These are phyloP conservation scores for Mergus octosetaceus DNA, from an alignment of 2,797 vertebrate species.

Conservation along the genomic window DNA sequence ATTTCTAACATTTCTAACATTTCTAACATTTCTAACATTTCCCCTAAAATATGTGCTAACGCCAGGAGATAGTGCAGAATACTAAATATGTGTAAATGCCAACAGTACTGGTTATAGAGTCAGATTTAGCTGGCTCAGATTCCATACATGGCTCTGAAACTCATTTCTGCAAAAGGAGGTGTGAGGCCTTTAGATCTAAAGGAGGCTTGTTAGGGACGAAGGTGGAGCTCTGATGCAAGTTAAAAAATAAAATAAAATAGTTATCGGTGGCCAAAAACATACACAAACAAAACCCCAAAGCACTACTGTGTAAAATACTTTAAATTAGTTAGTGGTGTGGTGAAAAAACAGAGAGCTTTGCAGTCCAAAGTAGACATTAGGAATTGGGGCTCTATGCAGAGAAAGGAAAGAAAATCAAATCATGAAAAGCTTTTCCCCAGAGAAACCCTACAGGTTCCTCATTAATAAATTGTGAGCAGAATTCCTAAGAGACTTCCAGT, in stretches of 20 bases:
- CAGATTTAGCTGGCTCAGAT: not conserved
- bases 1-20: no score
- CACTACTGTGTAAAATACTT: not conserved
- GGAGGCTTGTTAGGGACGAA: not conserved
- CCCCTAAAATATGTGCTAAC: no score
- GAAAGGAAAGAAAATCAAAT: not conserved
- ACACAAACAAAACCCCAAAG: rapidly evolving
- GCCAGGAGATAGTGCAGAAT: no score
- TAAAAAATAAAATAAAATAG: not conserved
- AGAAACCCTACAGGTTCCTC: not conserved
- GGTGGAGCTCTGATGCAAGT: not conserved
- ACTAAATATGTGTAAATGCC: no score
- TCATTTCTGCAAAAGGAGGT: not conserved
- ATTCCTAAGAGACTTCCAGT: not conserved
- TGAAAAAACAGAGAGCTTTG: not conserved
- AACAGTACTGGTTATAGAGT: not conserved
- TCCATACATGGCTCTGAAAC: not conserved
- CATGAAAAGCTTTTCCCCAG: not conserved
- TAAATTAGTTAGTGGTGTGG: not conserved
- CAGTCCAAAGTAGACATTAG: not conserved
- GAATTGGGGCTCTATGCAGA: not conserved
- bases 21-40: no score
- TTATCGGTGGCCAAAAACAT: not conserved
- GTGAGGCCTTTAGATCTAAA: not conserved
- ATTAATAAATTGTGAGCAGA: not conserved